Evolutionary conservation across 2,113 vertebrate species (phyloP).

Genomic region (Corydoras sp.): DNA sequence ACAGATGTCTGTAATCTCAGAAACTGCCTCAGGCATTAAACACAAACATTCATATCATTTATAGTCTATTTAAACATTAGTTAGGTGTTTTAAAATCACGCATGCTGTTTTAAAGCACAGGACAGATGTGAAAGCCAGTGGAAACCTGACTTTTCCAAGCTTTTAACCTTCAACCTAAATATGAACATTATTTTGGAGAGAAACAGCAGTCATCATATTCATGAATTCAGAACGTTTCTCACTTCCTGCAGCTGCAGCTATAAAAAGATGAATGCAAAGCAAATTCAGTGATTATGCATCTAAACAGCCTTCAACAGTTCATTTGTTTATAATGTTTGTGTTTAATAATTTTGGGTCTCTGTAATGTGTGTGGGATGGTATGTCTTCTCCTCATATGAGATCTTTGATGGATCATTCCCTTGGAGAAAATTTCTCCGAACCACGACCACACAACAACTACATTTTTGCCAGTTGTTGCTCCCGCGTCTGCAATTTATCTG

Average conservation of each 20-base stretch:
- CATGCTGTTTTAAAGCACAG: background rate
- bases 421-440: constrained; percentile 1
- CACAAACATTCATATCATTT: constrained; percentile 41
- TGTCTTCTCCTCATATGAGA: background rate
- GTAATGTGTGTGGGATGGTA: background rate
- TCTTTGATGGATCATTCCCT: constrained; percentile 2
- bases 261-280: too few species aligned
- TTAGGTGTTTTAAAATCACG: constrained; percentile 37
- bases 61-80: constrained; percentile 51
- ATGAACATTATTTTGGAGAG: constrained; percentile 18
- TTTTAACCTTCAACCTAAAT: constrained; percentile 4
- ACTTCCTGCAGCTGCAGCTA: background rate
- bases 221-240: background rate
- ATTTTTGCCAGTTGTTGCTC: background rate
- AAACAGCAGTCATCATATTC: constrained; percentile 19
- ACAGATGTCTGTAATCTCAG: constrained; percentile 25
- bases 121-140: background rate
- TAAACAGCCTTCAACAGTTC: too few species aligned
- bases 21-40: constrained; percentile 32
- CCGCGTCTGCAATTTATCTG: background rate
- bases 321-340: background rate
- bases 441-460: background rate
- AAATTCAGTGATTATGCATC: too few species aligned
- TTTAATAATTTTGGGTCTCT: background rate
- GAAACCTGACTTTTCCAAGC: constrained; percentile 7